Conservation (phyloP, 2,888 invertebrate genomes). For the Terebella lapidaria region DNA sequence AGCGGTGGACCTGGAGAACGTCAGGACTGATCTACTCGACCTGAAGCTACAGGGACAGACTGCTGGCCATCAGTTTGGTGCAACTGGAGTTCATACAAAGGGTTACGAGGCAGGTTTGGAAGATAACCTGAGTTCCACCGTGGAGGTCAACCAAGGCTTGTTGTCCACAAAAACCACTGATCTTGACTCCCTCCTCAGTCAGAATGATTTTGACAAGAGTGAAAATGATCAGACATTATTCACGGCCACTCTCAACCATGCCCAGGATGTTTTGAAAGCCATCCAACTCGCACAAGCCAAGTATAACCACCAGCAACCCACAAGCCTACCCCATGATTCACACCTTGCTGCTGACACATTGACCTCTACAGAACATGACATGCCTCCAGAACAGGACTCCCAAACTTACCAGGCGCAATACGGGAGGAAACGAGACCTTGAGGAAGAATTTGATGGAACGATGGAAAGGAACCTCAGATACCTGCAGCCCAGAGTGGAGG, state of each 20-base stretch:
- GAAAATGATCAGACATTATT: neutral
- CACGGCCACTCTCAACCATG: conserved; percentile 1
- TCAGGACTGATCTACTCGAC: neutral
- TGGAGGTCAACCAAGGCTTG: neutral
- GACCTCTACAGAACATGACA: neutral
- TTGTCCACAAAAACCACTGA: conserved; percentile 1
- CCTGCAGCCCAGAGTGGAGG: neutral
- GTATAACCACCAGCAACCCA: neutral
- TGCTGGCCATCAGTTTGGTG: too few species aligned
- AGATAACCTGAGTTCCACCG: neutral
- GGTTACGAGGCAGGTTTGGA: neutral
- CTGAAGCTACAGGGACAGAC: neutral
- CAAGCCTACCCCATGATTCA: neutral
- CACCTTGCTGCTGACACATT: neutral
- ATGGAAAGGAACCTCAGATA: neutral
- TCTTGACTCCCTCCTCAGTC: neutral
- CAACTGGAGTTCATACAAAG: neutral
- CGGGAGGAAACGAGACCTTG: too few species aligned
- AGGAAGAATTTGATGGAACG: neutral
- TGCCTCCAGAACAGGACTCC: neutral
- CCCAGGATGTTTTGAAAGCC: conserved; percentile 6
- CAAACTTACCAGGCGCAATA: neutral
- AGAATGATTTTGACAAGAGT: neutral
- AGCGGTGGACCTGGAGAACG: too few species aligned
- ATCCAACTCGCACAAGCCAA: neutral